Percentiles rank a stretch among this genome's conserved stretches.
phyloP scores from a whole-genome alignment of 2,888 invertebrate genomes.

The Sinotaia quadrata region DNA sequence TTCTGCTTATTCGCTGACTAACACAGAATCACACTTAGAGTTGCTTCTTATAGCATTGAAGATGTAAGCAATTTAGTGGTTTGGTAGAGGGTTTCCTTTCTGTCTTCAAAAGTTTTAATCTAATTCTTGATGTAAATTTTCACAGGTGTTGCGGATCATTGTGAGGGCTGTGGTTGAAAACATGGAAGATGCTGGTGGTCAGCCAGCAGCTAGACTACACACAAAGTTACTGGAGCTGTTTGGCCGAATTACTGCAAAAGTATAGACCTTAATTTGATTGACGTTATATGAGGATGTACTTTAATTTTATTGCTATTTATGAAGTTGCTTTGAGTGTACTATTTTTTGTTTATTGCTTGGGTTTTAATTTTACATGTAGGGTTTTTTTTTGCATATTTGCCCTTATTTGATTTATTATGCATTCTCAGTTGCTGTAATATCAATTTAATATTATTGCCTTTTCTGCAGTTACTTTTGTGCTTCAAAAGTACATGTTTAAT shows the following conservation, averaged over 20 bases:
- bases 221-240: constrained; percentile 80
- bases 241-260: constrained; percentile 79
- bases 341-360: neutral
- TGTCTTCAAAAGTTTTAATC: no score
- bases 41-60: no score
- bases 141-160: constrained; percentile 80
- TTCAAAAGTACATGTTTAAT: neutral
- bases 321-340: neutral
- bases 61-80: no score
- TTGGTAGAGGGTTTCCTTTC: no score
- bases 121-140: no score
- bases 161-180: constrained; percentile 81
- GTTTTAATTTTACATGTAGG: neutral
- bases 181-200: constrained; percentile 76
- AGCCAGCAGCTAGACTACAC: constrained; percentile 75
- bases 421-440: no score
- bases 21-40: neutral
- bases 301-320: no score
- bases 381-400: neutral
- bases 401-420: no score
- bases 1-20: neutral
- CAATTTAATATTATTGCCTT: no score
- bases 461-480: no score
- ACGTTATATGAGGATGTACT: neutral
- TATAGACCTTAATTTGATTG: constrained; percentile 35